A percentile compares a stretch with the other conserved stretches of the same genome.
Conservation (phyloP, 37 sponge, comb jelly and placozoan genomes). For the Cliona cf. orientalis region DNA sequence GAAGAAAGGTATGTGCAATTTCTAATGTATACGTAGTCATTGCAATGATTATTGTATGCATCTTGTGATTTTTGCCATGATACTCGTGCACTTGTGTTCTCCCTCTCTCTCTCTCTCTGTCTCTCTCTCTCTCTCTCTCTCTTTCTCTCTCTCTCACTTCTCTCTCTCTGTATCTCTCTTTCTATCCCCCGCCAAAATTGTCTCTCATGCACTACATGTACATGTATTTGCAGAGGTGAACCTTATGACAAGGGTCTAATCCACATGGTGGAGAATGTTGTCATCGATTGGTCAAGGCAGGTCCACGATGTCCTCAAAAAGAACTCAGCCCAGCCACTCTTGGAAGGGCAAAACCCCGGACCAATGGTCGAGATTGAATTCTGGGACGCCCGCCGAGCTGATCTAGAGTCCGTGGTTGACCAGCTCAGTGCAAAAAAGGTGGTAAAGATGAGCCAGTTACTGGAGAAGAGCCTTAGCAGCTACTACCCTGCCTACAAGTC, state of each 20-base stretch:
- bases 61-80: too few species aligned
- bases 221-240: slow-evolving; percentile 45
- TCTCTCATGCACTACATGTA: not conserved
- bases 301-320: slow-evolving; percentile 91
- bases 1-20: slow-evolving; percentile 15
- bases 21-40: not conserved
- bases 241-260: slow-evolving; percentile 83
- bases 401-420: slow-evolving; percentile 93
- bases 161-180: not conserved
- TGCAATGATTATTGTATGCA: not conserved
- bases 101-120: not conserved
- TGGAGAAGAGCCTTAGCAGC: slow-evolving; percentile 91
- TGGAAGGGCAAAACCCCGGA: slow-evolving; percentile 89
- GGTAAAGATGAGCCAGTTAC: slow-evolving; percentile 83
- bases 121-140: slow-evolving; percentile 9
- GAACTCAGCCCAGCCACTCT: slow-evolving; percentile 91
- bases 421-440: slow-evolving; percentile 87
- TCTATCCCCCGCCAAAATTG: not conserved
- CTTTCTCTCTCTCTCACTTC: slow-evolving; percentile 4
- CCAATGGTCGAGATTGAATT: slow-evolving; percentile 96
- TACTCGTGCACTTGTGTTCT: too few species aligned
- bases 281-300: slow-evolving; percentile 98
- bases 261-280: slow-evolving; percentile 90
- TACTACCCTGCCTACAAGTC: slow-evolving; percentile 91
- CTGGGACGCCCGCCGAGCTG: slow-evolving; percentile 87